These are phyloP conservation scores for Hylyphantes graminicola DNA, from an alignment of 1,140 invertebrate species.

Conservation along the genomic window DNA sequence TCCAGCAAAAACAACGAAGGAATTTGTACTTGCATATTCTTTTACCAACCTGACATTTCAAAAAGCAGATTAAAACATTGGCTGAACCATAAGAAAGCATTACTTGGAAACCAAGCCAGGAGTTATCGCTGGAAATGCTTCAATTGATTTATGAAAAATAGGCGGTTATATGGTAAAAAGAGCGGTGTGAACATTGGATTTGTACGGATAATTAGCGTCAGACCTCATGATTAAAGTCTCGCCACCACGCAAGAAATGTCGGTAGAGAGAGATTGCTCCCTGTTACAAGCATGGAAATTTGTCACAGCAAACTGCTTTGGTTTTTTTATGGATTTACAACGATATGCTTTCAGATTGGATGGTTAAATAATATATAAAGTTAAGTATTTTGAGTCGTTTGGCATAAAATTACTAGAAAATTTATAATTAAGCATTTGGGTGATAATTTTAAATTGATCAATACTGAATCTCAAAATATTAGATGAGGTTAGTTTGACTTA, in stretches of 20 bases:
- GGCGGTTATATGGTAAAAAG: slow-evolving; percentile 29
- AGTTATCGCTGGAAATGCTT: background rate
- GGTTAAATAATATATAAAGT: background rate
- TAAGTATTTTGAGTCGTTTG: too few species aligned
- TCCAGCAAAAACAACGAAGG: too few species aligned
- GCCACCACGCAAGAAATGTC: background rate
- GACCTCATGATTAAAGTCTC: slow-evolving; percentile 18
- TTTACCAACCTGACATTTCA: too few species aligned
- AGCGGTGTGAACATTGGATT: slow-evolving; percentile 24
- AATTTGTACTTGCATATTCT: too few species aligned
- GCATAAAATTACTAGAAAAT: too few species aligned
- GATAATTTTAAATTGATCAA: too few species aligned
- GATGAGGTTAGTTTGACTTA: too few species aligned
- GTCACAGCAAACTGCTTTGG: slow-evolving; percentile 15
- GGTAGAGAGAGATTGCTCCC: background rate
- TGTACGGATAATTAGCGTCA: slow-evolving; percentile 37
- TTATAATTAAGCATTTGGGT: too few species aligned
- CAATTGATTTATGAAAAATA: slow-evolving; percentile 34
- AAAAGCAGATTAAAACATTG: too few species aligned
- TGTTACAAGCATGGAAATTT: slow-evolving; percentile 32
- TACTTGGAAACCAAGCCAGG: background rate
- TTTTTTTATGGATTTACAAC: slow-evolving; percentile 6
- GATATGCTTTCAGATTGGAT: background rate
- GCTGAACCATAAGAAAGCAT: too few species aligned
- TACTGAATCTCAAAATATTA: too few species aligned